phyloP scores from a whole-genome alignment of 2,797 vertebrate genomes.

The Phoebastria nigripes region DNA sequence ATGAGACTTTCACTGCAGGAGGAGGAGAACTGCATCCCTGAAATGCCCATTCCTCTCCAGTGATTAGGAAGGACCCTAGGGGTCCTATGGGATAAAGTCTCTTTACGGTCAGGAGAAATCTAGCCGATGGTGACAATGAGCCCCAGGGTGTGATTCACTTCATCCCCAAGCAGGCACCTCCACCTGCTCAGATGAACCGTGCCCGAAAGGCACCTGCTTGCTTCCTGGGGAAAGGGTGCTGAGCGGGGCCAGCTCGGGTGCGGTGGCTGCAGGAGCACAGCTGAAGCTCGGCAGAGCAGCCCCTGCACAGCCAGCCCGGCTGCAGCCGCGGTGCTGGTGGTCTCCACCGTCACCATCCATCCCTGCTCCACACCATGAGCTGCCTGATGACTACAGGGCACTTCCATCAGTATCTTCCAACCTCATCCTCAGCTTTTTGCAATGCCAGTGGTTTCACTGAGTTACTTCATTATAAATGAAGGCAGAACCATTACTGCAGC shows the following conservation, averaged over 20 bases:
- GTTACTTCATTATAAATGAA: rapidly evolving
- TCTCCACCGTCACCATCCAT: background rate
- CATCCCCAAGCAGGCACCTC: background rate
- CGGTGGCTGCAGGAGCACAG: background rate
- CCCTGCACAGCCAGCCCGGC: background rate
- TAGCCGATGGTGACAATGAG: background rate
- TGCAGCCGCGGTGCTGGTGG: rapidly evolving
- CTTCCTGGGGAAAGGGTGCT: background rate
- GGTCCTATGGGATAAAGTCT: background rate
- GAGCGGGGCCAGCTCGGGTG: background rate
- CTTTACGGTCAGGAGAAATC: background rate
- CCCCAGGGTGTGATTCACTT: too few species aligned
- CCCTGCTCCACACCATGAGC: background rate
- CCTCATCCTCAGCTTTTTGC: background rate
- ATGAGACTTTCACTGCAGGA: background rate
- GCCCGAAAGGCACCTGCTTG: background rate
- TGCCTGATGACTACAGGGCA: background rate
- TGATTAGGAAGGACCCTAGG: background rate
- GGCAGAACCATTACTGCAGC: background rate
- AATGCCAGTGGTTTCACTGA: background rate
- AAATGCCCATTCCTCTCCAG: background rate
- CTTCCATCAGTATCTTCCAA: too few species aligned
- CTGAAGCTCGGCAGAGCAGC: background rate
- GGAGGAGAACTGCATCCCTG: background rate
- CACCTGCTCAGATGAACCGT: background rate